Conservation (phyloP, 2,888 invertebrate species). For the Macrophya alboannulata region DNA sequence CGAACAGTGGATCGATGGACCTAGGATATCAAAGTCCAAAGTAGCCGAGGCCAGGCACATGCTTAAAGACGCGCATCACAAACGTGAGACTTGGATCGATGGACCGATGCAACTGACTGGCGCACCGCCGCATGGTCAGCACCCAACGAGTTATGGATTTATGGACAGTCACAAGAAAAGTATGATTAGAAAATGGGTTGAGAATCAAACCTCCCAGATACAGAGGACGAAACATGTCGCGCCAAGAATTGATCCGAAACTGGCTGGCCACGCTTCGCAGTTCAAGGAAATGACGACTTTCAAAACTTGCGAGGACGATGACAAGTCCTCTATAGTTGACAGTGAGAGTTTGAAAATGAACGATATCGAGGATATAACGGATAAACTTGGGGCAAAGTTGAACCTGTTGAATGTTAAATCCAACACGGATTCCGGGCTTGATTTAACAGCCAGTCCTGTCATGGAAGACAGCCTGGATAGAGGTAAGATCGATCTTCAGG, state of each 20-base stretch:
- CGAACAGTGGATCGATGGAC: conserved; percentile 98
- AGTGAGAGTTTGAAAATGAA: conserved; percentile 76
- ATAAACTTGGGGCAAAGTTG: conserved; percentile 75
- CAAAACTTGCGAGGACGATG: conserved; percentile 80
- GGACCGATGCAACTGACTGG: conserved; percentile 90
- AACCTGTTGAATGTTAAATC: conserved; percentile 76
- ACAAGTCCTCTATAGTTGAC: conserved; percentile 75
- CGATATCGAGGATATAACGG: conserved; percentile 77
- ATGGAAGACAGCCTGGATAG: conserved; percentile 74
- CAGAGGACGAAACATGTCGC: conserved; percentile 85
- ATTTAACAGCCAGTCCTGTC: conserved; percentile 75
- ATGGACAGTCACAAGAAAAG: conserved; percentile 96
- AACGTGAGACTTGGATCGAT: conserved; percentile 97
- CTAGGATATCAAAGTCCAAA: conserved; percentile 92
- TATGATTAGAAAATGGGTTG: conserved; percentile 97
- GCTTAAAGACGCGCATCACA: conserved; percentile 90
- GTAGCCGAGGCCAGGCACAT: conserved; percentile 91
- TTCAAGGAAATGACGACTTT: conserved; percentile 85
- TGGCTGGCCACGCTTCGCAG: conserved; percentile 81
- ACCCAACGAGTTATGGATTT: conserved; percentile 89
- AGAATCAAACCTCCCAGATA: conserved; percentile 93
- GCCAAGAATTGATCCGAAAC: conserved; percentile 79
- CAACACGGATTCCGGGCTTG: conserved; percentile 76
- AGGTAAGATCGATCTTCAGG: conserved; percentile 76
- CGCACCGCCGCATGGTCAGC: conserved; percentile 81